Percentiles rank a stretch among this genome's conserved stretches.
Evolutionary conservation across 2,888 invertebrate genomes (phyloP).

Genomic region (Orthosia cruda): DNA sequence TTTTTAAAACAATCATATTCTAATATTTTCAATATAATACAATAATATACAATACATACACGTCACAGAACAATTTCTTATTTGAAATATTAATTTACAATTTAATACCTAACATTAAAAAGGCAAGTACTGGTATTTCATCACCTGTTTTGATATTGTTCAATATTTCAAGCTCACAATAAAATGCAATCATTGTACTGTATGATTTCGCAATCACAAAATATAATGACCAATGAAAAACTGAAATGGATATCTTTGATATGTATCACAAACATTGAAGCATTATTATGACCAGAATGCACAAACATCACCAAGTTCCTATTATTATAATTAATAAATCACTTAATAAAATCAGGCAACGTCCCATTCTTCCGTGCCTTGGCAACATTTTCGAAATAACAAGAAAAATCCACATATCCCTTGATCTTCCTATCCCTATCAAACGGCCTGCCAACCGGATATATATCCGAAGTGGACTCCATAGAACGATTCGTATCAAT

Average conservation of each 20-base stretch:
- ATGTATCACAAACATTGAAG: slow-evolving; percentile 4
- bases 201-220: no score
- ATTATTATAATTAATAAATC: slow-evolving; percentile 25
- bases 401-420: slow-evolving; percentile 96
- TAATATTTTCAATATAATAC: background rate
- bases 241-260: background rate
- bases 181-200: no score
- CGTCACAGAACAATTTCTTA: background rate
- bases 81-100: background rate
- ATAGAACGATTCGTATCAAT: slow-evolving; percentile 86
- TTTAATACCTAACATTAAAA: background rate
- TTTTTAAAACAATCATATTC: slow-evolving; percentile 13
- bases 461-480: slow-evolving; percentile 87
- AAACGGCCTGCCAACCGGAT: slow-evolving; percentile 81
- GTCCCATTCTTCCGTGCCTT: slow-evolving; percentile 93
- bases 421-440: slow-evolving; percentile 94
- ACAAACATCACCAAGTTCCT: background rate
- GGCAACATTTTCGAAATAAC: slow-evolving; percentile 95
- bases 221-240: no score
- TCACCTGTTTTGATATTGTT: no score
- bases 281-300: slow-evolving; percentile 1
- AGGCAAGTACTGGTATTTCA: background rate
- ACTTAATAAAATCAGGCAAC: slow-evolving; percentile 92
- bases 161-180: no score
- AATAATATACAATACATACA: background rate